Base-by-base conservation (phyloP, 2,888 invertebrate genomes). In the Gastrophysa polygoni region DNA sequence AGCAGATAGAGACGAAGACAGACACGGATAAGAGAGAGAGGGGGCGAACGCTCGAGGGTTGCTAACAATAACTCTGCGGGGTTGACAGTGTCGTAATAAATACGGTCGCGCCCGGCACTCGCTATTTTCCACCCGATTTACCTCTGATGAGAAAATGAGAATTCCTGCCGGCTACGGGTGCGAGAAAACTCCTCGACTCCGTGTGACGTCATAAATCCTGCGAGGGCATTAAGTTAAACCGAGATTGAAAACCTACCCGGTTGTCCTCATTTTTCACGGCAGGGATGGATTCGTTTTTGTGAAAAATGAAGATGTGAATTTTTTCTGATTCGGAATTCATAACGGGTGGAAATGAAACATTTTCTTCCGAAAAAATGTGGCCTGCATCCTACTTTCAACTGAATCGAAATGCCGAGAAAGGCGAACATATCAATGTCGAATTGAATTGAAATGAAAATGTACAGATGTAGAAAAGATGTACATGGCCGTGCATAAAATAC, bases 81-180 rank as follows among this genome's bases (percentile, higher is more conserved):
- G 77, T 78, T 79, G 80, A 80, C 80, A 79, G 73, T 72, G 73
- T 72, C 69, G 79, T 75, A 80, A 81, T 80, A 81, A 80, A 80
- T 81, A 79, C 75, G 75, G 77, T 75, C 75, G 74, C 77, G 70
- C 77, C 76, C 78, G 75, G 71, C 73, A 70, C 66, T 61, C 61
- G 77, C 79, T 81, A 81, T 81, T 81, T 81, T 81, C 80, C 80
- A 76, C 74, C 80, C 81, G 81, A 81, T 81, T 81, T 80, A 80
- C 73, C 74, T 69, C 80, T 80, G 81, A 81, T 81, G 80, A 80
- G 81, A 81, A 78, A 79, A 79, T 79, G 77, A 78, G 79, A 75
- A 79, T 79, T 79, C 79, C 79, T 68, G 64, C 68, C 69, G 72
- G 69, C 67, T 75, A 75, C 71, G 71, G 74, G 73, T 68, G 76